Conservation (phyloP, 2,888 invertebrate species). For the Acronicta psi region DNA sequence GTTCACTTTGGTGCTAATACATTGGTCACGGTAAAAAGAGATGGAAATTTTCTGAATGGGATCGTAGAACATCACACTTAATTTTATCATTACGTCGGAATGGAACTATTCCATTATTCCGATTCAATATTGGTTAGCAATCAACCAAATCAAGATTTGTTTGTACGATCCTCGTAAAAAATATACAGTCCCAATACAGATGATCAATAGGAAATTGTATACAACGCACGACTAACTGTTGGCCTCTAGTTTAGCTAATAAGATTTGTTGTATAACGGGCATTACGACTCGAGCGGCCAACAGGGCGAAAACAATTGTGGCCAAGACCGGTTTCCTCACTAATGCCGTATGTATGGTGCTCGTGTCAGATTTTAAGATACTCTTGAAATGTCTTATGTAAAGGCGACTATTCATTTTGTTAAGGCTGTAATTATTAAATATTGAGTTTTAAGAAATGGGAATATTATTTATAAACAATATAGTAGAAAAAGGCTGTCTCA, state of each 20-base stretch:
- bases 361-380: constrained; percentile 39
- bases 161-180: neutral
- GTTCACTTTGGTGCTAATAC: constrained; percentile 55
- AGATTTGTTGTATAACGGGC: constrained; percentile 83
- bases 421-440: neutral
- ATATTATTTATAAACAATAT: neutral
- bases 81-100: no score
- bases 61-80: constrained; percentile 4
- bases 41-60: constrained; percentile 32
- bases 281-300: constrained; percentile 68
- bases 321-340: constrained; percentile 70
- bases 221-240: constrained; percentile 56
- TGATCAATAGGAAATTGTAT: constrained; percentile 65
- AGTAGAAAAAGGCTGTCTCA: neutral
- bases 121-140: neutral
- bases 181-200: constrained; percentile 1
- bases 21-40: constrained; percentile 47
- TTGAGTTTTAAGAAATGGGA: neutral
- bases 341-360: constrained; percentile 54
- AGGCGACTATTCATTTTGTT: constrained; percentile 9
- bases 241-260: constrained; percentile 74
- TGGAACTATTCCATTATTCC: no score
- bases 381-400: constrained; percentile 24
- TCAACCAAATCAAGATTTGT: neutral
- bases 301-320: constrained; percentile 79